These are phyloP conservation scores for Hypsopygia costalis DNA, from an alignment of 2,888 invertebrate genomes.

Conservation along the genomic window DNA sequence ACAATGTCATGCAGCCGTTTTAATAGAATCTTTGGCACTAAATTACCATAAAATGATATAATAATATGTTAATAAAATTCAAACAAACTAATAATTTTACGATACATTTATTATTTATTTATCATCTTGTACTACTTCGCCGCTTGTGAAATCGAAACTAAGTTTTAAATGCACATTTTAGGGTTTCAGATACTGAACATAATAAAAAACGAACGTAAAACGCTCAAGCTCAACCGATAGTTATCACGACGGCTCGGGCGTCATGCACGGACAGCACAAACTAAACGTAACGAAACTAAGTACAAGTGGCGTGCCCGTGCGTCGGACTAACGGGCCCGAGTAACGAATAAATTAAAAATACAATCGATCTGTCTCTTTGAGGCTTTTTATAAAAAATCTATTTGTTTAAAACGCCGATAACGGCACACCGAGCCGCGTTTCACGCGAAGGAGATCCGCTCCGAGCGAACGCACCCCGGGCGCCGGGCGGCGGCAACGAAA, in stretches of 20 bases:
- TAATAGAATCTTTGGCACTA: slow-evolving; percentile 43
- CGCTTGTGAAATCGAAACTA: slow-evolving; percentile 48
- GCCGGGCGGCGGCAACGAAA: slow-evolving; percentile 20
- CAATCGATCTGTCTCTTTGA: slow-evolving; percentile 3
- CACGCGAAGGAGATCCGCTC: not conserved
- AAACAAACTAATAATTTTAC: not conserved
- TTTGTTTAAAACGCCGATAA: slow-evolving; percentile 19
- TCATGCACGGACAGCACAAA: not conserved
- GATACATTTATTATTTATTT: slow-evolving; percentile 17
- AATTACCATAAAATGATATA: slow-evolving; percentile 28
- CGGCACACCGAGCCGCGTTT: slow-evolving; percentile 14
- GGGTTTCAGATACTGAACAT: slow-evolving; percentile 43
- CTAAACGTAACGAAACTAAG: slow-evolving; percentile 2
- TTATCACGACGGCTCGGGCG: not conserved
- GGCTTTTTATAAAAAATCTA: slow-evolving; percentile 29
- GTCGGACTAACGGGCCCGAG: slow-evolving; percentile 23
- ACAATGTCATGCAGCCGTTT: not conserved
- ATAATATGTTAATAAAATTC: not conserved
- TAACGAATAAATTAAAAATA: slow-evolving; percentile 12
- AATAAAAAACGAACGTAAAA: slow-evolving; percentile 46
- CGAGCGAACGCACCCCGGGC: not conserved
- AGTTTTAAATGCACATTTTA: slow-evolving; percentile 60
- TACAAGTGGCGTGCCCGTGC: slow-evolving; percentile 17
- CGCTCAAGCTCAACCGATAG: slow-evolving; percentile 12
- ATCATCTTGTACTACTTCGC: slow-evolving; percentile 44